Evolutionary conservation across 2,113 vertebrate genomes (phyloP).

Genomic region (Elaphurus davidianus): DNA sequence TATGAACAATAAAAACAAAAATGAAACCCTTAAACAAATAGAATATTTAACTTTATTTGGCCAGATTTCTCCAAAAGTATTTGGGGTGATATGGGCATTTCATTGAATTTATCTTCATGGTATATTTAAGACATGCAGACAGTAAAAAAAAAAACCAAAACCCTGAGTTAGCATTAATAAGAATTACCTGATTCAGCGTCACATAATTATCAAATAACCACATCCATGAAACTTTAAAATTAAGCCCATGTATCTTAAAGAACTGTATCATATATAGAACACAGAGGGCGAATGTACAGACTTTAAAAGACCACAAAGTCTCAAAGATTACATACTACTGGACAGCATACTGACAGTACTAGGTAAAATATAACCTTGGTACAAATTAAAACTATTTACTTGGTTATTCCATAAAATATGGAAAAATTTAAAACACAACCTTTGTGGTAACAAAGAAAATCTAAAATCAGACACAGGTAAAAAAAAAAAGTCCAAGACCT

Average conservation of each 20-base stretch:
- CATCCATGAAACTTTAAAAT: not conserved
- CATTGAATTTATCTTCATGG: not conserved
- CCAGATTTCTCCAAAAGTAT: not conserved
- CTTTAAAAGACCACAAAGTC: not conserved
- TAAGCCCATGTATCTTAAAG: not conserved
- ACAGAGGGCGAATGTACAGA: not conserved
- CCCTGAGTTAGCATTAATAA: not conserved
- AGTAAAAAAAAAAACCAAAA: not conserved
- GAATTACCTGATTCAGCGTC: not conserved
- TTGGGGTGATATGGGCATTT: not conserved
- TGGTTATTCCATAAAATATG: not conserved
- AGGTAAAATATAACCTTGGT: not conserved
- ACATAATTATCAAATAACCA: not conserved
- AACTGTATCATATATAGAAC: not conserved
- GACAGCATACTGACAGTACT: not conserved
- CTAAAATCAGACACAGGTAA: not conserved
- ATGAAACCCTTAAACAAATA: not conserved
- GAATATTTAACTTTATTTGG: not conserved
- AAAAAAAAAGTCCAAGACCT: not conserved
- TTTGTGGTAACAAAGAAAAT: not conserved
- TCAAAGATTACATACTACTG: not conserved
- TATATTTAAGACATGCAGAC: not conserved
- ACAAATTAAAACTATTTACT: conserved; percentile 26
- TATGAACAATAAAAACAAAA: not conserved
- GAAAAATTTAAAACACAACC: not conserved